Percentiles rank a stretch among this genome's conserved stretches.
Conservation (phyloP, 2,113 vertebrate species). For the Tragelaphus buxtoni region DNA sequence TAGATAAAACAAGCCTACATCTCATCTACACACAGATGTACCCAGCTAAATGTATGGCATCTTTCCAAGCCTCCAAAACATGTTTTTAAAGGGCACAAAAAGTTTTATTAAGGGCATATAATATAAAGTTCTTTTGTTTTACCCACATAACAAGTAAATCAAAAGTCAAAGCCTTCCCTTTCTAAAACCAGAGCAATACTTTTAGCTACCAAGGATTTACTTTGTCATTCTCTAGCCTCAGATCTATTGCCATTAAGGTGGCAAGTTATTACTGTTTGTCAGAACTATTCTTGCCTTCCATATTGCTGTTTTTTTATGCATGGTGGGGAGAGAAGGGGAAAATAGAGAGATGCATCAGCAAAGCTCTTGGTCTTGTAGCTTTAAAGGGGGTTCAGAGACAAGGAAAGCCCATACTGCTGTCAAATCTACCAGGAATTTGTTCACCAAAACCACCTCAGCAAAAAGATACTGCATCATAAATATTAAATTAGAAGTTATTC, state of each 20-base stretch:
- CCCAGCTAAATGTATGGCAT: not conserved
- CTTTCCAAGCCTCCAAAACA: not conserved
- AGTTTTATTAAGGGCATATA: not conserved
- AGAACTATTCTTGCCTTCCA: not conserved
- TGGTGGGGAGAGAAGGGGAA: not conserved
- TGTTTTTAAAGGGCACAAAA: not conserved
- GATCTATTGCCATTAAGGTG: not conserved
- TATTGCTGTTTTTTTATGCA: not conserved
- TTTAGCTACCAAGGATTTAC: not conserved
- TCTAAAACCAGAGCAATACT: not conserved
- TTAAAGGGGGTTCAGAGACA: not conserved
- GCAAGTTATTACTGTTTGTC: not conserved
- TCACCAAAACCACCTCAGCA: not conserved
- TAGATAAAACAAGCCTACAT: not conserved
- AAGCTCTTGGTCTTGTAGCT: not conserved
- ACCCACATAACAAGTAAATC: not conserved
- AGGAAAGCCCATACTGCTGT: not conserved
- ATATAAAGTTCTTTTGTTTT: not conserved
- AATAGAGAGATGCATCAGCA: not conserved
- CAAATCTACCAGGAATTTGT: not conserved
- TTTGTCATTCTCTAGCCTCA: not conserved
- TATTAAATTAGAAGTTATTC: not conserved
- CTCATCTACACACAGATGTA: not conserved
- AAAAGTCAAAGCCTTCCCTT: slow-evolving; percentile 2
- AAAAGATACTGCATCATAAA: not conserved